Evolutionary conservation across 2,113 vertebrate genomes (phyloP).

Genomic region (Notiomystis cincta): DNA sequence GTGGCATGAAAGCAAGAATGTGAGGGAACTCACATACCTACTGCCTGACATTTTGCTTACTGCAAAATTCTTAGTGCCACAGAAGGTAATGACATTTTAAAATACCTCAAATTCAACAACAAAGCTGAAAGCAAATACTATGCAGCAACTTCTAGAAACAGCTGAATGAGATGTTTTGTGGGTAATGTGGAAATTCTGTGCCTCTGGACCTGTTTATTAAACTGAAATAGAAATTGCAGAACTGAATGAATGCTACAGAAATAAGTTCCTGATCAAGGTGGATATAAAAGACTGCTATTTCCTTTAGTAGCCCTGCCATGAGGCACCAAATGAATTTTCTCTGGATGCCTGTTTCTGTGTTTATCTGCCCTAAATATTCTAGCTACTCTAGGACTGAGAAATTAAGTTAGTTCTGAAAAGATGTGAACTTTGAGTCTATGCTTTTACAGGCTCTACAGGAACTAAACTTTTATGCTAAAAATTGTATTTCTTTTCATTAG

Average conservation of each 20-base stretch:
- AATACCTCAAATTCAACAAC: background rate
- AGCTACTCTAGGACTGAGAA: background rate
- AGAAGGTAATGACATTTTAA: conserved; percentile 33
- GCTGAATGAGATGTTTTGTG: conserved; percentile 6
- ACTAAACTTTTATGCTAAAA: background rate
- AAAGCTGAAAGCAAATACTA: background rate
- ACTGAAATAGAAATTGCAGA: background rate
- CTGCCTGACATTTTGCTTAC: conserved; percentile 37
- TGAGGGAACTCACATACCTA: background rate
- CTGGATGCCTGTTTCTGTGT: background rate
- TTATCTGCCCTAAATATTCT: background rate
- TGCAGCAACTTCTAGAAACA: background rate
- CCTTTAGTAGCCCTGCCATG: background rate
- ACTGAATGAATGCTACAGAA: background rate
- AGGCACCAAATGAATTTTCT: background rate
- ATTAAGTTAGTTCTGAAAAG: background rate
- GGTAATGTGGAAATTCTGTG: background rate
- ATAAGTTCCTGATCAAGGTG: background rate
- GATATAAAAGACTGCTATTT: background rate
- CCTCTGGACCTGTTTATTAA: background rate
- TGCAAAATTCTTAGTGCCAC: background rate
- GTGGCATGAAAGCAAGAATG: background rate
- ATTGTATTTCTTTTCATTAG: background rate
- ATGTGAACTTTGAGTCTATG: background rate
- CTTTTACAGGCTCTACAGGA: background rate